Percentiles rank a stretch among this genome's conserved stretches.
Evolutionary conservation across 1,140 invertebrate genomes (phyloP).

Genomic region (Philaenus spumarius): DNA sequence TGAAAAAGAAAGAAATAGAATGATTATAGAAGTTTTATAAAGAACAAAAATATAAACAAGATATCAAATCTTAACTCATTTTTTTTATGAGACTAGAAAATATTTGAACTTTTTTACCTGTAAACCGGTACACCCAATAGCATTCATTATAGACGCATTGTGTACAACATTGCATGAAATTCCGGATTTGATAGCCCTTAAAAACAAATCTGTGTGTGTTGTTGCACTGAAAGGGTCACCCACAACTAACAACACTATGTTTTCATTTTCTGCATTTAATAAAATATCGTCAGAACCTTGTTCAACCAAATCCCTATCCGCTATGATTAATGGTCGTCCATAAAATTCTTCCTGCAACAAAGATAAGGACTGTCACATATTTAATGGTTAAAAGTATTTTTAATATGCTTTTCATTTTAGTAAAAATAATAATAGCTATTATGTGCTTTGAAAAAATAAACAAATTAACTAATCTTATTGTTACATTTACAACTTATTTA

Average conservation of each 20-base stretch:
- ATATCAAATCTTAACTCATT: too few species aligned
- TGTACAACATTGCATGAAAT: conserved; percentile 76
- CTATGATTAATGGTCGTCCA: conserved; percentile 68
- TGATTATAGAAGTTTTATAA: too few species aligned
- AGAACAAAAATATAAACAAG: too few species aligned
- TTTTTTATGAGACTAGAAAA: too few species aligned
- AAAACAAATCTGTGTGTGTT: conserved; percentile 91
- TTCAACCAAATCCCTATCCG: conserved; percentile 93
- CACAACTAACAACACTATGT: conserved; percentile 90
- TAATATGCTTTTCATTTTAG: background rate
- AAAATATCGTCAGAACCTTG: conserved; percentile 80
- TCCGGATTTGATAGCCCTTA: conserved; percentile 69
- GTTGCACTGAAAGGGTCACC: conserved; percentile 93
- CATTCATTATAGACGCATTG: conserved; percentile 98
- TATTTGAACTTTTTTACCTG: too few species aligned
- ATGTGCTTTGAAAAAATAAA: background rate
- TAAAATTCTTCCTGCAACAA: conserved; percentile 73
- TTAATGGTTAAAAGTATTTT: too few species aligned
- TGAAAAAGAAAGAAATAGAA: too few species aligned
- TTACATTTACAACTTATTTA: background rate
- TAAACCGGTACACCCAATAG: conserved; percentile 94
- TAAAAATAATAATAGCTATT: background rate
- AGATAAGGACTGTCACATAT: conserved; percentile 10
- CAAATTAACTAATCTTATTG: background rate
- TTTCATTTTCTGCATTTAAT: conserved; percentile 56